These are phyloP conservation scores for Rhinolophus ferrumequinum DNA, from an alignment of 2,113 vertebrate species.

Conservation along the genomic window DNA sequence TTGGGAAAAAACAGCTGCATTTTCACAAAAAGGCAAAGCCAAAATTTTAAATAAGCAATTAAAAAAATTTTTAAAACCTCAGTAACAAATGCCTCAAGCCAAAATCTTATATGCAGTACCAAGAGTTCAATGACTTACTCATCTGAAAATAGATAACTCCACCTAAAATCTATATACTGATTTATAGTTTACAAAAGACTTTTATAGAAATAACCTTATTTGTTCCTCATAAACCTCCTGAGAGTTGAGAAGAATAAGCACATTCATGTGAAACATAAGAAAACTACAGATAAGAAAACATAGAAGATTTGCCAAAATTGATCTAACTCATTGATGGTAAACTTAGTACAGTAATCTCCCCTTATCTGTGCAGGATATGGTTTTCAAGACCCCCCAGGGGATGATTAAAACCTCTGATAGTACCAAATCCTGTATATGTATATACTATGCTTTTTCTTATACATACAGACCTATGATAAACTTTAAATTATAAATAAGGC, in stretches of 20 bases:
- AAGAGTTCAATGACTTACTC: not conserved
- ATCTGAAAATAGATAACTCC: conserved; percentile 7
- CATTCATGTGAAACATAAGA: not conserved
- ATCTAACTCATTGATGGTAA: not conserved
- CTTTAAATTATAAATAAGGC: not conserved
- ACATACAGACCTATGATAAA: not conserved
- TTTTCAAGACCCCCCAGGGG: not conserved
- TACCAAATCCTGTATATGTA: not conserved
- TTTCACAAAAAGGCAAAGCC: not conserved
- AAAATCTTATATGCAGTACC: not conserved
- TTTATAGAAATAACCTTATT: not conserved
- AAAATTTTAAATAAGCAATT: not conserved
- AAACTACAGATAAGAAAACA: not conserved
- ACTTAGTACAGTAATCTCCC: not conserved
- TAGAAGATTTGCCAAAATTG: not conserved
- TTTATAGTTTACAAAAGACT: not conserved
- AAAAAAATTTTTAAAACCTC: not conserved
- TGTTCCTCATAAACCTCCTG: not conserved
- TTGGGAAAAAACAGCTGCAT: not conserved
- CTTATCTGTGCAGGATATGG: not conserved
- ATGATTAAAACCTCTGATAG: not conserved
- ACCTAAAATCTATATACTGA: not conserved
- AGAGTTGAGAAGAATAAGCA: not conserved
- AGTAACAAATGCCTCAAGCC: not conserved
- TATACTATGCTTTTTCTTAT: not conserved